phyloP scores from a whole-genome alignment of 2,888 invertebrate genomes.

The Spialia ferax region DNA sequence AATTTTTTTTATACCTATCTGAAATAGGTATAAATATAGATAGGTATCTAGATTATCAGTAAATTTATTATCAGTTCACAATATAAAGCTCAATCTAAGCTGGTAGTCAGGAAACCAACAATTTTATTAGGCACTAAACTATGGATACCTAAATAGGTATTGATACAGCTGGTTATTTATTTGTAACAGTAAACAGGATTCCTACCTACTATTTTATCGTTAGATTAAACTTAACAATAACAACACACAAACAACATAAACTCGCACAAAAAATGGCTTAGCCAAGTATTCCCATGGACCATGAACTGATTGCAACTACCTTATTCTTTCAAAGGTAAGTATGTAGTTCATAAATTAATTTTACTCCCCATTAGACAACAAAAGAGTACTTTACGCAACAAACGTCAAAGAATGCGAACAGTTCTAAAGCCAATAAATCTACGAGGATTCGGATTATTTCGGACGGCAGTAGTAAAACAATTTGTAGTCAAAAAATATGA shows the following conservation, averaged over 20 bases:
- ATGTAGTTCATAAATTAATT: constrained; percentile 37
- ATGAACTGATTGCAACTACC: neutral
- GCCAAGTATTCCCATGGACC: neutral
- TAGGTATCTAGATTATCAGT: too few species aligned
- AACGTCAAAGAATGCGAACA: constrained; percentile 32
- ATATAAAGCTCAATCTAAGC: too few species aligned
- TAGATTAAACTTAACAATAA: neutral
- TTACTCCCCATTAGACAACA: constrained; percentile 36
- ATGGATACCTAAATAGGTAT: too few species aligned
- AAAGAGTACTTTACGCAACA: constrained; percentile 28
- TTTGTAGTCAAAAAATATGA: constrained; percentile 52
- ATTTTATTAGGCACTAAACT: too few species aligned
- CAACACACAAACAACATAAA: neutral
- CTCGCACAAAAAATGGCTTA: neutral
- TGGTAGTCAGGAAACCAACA: too few species aligned
- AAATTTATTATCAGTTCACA: too few species aligned
- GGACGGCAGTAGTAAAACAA: constrained; percentile 44
- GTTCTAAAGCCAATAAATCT: constrained; percentile 49
- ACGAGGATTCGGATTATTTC: constrained; percentile 45
- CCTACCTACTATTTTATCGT: too few species aligned
- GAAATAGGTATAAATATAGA: too few species aligned
- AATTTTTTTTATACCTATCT: too few species aligned
- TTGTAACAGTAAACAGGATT: too few species aligned
- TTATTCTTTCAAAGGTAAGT: constrained; percentile 7
- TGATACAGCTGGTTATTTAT: too few species aligned